These are phyloP conservation scores for Centropus bengalensis DNA, from an alignment of 2,113 vertebrate genomes.

Conservation along the genomic window DNA sequence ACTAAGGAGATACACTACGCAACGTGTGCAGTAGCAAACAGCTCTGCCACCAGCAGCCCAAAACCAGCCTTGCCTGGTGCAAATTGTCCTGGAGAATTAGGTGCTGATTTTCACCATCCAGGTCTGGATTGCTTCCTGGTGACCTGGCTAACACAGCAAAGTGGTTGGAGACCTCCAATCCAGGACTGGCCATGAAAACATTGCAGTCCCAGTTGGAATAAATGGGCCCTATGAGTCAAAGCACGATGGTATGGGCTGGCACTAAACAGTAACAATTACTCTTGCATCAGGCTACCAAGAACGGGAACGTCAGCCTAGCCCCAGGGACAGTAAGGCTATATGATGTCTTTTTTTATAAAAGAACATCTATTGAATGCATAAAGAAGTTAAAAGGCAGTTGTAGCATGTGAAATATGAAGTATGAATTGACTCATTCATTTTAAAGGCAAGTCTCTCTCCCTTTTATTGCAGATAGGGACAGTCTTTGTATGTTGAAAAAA, in stretches of 20 bases:
- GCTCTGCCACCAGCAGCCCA: not conserved
- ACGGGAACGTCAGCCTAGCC: not conserved
- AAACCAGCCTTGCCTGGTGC: not conserved
- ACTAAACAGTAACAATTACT: not conserved
- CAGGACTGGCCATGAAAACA: not conserved
- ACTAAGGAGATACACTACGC: not conserved
- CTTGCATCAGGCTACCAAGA: not conserved
- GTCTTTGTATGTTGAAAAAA: not conserved
- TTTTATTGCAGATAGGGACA: not conserved
- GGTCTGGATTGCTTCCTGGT: not conserved
- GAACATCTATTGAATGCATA: not conserved
- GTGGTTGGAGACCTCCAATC: not conserved
- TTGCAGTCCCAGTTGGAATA: not conserved
- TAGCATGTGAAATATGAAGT: not conserved
- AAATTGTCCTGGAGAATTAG: not conserved
- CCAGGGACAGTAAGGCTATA: not conserved
- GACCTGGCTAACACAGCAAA: not conserved
- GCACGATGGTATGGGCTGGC: not conserved
- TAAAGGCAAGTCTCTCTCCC: not conserved
- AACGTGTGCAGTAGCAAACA: rapidly evolving
- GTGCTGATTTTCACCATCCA: not conserved
- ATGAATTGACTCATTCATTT: not conserved
- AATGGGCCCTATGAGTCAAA: not conserved
- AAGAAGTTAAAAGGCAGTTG: not conserved
- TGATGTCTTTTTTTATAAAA: not conserved